A percentile compares a stretch with the other conserved stretches of the same genome.
These are phyloP conservation scores for Belonocnema kinseyi DNA, from an alignment of 1,140 invertebrate species.

Conservation along the genomic window DNA sequence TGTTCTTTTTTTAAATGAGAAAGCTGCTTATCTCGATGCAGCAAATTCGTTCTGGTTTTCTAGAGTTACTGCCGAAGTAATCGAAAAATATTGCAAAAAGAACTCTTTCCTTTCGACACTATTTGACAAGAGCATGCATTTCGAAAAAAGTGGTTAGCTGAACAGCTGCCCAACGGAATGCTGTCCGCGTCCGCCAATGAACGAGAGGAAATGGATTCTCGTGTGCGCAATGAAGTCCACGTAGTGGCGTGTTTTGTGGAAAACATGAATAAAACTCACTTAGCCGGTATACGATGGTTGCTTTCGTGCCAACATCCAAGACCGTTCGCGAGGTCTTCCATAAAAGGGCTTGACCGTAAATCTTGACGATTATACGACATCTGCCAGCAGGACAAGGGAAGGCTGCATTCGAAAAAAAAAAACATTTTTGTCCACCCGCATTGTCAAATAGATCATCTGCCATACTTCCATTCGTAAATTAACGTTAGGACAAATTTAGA, in stretches of 20 bases:
- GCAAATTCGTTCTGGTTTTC: no score
- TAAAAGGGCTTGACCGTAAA: constrained; percentile 26
- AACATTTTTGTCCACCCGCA: constrained; percentile 21
- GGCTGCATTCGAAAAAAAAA: constrained; percentile 12
- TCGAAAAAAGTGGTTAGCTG: constrained; percentile 9
- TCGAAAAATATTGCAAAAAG: no score
- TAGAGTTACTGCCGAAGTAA: no score
- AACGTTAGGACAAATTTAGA: neutral
- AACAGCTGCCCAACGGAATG: constrained; percentile 16
- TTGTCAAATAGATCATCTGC: constrained; percentile 17
- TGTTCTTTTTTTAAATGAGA: no score
- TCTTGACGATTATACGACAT: constrained; percentile 28
- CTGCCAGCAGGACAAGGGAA: constrained; percentile 21
- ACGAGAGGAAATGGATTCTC: constrained; percentile 16
- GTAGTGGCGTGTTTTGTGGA: constrained; percentile 44
- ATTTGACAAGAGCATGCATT: no score
- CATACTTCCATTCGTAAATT: neutral
- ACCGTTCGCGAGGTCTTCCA: constrained; percentile 23
- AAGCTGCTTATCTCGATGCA: no score
- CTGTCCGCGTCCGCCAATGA: constrained; percentile 11
- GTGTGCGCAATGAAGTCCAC: constrained; percentile 17
- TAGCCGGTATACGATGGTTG: constrained; percentile 1
- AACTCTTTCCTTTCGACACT: no score
- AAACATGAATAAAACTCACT: constrained; percentile 51
- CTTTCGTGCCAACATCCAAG: constrained; percentile 20